Base-by-base conservation (phyloP, 2,888 invertebrate genomes). In the Napeogenes inachia region DNA sequence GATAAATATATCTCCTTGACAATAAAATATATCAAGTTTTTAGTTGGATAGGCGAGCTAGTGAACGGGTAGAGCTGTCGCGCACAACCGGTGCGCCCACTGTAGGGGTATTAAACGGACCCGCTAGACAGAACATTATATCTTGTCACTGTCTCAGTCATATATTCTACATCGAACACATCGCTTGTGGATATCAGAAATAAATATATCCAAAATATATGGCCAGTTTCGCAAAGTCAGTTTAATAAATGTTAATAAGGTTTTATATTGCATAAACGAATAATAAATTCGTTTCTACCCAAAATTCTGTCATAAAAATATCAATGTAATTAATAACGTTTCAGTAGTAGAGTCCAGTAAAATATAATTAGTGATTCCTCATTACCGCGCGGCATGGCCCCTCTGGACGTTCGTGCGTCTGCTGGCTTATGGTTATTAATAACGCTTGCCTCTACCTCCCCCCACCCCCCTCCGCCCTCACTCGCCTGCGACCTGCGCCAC, bases 371-470 rank as follows among this genome's bases (percentile, higher is more conserved):
- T 85, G 89, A 89, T 89, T 90, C 88, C 87, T 90, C 89, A 90
- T 90, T 90, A 90, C 83, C 77, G 87, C 82, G 83, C 84, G 84
- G 84, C 82, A 70, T 74, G 89, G 88, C 89, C 89, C 88, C 89
- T 89, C 89, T 89, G 89, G 89, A 89, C 89, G 88, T 89, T 89
- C 89, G 88, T 90, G 89, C 89, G 89, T 90, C 89, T 89, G 86
- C 86, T 81, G 87, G 89, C 90, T 89, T 90, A 90, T 90, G 89
- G 90, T 90, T 89, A 90, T 90, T 90, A 90, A 90, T 90, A 90
- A 89, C 89, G 82, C 84, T 81, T 80, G 79, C 81, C 74, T 69
- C 68, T 72, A 68, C 65, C 60, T 68, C 80, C 78, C 78, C 77
- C 80, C 71, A 76, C 77, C 71, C 76, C 81, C 81, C 76, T 70